Evolutionary conservation across 2,113 vertebrate genomes (phyloP), one percentile per base, ranked within the genome.

Genomic region (Corythaixoides concolor): DNA sequence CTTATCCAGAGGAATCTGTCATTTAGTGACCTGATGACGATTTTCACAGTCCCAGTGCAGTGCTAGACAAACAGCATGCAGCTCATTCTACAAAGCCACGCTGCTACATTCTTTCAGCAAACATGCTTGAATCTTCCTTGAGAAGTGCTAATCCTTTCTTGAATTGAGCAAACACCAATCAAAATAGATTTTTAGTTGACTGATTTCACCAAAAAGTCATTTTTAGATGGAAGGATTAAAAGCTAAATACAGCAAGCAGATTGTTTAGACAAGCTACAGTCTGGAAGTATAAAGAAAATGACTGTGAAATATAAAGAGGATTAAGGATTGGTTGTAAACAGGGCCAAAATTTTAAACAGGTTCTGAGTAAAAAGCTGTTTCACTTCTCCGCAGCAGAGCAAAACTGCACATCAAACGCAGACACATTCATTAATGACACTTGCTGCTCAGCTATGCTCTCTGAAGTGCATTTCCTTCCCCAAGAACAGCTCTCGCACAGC

Each of bases 221-320:
- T 97, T 97, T 92, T 73, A 93, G 50, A 89, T 45, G 58, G 64
- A 78, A 17, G 68, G 77, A 91, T 95, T 93, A 85, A 89, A 79
- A 82, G 39, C 66, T 79, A 79, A 93, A 58, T 33, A 73, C 89
- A 88, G 39, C 58, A 79, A 91, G 62, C 92, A 97, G 94, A 95
- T 73, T 84, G 90, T 87, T 97, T 50, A 95, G 91, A 92, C 93
- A 95, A 94, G 86, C 58, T 35, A 50, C 62, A 89, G 81, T 76
- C 92, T 92, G 92, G 80, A 95, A 89, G 87, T 63, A 74, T 1
- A 91, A 59, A 85, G 35, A 64, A 78, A 90, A 76, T 0, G 0
- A 41, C 63, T 55, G 43, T n/a, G 55, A 94, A 96, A 74, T 32
- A 84, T 8, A 67, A 88, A 83, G 50, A 94, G n/a, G 88, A 91